Conservation (phyloP, 2,113 vertebrate genomes). For the Hylia prasina region DNA sequence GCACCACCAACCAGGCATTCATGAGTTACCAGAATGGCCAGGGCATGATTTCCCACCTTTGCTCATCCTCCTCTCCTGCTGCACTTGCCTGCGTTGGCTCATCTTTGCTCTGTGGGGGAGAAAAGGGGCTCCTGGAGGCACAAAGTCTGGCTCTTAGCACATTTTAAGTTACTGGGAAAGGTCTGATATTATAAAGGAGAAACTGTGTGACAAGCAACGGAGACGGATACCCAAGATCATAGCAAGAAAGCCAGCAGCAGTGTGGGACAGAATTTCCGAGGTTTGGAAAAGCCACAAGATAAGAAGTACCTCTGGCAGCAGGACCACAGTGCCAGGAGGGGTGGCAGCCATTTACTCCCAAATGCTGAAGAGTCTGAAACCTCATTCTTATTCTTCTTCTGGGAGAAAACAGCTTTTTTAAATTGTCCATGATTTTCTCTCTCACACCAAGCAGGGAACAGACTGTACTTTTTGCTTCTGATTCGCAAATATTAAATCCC, state of each 20-base stretch:
- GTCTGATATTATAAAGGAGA: not conserved
- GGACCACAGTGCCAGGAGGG: not conserved
- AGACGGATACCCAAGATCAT: not conserved
- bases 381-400: not conserved
- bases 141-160: not conserved
- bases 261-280: fast-evolving
- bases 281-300: not conserved
- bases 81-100: not conserved
- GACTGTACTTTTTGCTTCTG: conserved; percentile 3
- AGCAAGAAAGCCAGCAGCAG: not conserved
- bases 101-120: not conserved
- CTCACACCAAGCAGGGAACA: not conserved
- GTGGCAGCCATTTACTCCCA: not conserved
- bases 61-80: not conserved
- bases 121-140: not conserved
- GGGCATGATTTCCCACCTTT: not conserved
- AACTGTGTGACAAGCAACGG: not conserved
- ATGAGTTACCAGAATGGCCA: not conserved
- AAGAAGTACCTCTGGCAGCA: not conserved
- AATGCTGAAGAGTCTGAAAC: not conserved
- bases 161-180: not conserved
- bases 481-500: conserved; percentile 54
- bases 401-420: not conserved
- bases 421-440: not conserved
- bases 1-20: not conserved